Conservation (phyloP, 2,888 invertebrate genomes). For the Phytoseiulus persimilis region DNA sequence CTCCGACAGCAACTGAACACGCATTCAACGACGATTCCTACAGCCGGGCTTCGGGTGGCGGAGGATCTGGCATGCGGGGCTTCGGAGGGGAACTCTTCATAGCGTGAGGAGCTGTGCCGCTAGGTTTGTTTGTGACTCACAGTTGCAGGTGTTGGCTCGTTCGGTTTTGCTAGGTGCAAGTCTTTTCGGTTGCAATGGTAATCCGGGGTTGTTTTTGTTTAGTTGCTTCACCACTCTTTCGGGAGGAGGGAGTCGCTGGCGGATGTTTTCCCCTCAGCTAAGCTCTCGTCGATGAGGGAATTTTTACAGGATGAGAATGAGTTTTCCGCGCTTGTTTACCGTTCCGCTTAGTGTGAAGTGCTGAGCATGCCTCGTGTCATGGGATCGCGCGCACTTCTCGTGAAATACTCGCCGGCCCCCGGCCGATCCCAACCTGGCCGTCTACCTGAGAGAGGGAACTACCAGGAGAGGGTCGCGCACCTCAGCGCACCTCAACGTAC, state of each 20-base stretch:
- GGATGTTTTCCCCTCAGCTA: neutral
- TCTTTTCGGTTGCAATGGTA: neutral
- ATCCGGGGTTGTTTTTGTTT: neutral
- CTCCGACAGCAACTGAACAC: too few species aligned
- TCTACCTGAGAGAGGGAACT: neutral
- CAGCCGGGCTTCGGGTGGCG: too few species aligned
- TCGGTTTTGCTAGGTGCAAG: neutral
- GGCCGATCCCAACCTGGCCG: neutral
- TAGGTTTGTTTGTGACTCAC: neutral
- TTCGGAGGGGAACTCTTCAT: too few species aligned
- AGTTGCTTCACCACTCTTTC: neutral
- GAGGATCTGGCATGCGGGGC: too few species aligned
- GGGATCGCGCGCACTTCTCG: neutral
- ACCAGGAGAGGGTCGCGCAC: neutral
- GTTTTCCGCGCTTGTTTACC: neutral
- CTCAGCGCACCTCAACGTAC: conserved; percentile 5
- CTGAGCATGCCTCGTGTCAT: neutral
- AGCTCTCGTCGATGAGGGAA: neutral
- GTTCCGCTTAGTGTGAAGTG: neutral
- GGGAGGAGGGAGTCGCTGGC: neutral
- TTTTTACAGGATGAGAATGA: neutral
- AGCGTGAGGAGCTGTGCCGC: neutral
- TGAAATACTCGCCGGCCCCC: neutral
- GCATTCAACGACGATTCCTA: too few species aligned
- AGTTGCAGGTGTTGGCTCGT: neutral